A percentile compares a stretch with the other conserved stretches of the same genome.
Evolutionary conservation across 2,113 vertebrate species (phyloP).

Genomic region (Cacatua alba): DNA sequence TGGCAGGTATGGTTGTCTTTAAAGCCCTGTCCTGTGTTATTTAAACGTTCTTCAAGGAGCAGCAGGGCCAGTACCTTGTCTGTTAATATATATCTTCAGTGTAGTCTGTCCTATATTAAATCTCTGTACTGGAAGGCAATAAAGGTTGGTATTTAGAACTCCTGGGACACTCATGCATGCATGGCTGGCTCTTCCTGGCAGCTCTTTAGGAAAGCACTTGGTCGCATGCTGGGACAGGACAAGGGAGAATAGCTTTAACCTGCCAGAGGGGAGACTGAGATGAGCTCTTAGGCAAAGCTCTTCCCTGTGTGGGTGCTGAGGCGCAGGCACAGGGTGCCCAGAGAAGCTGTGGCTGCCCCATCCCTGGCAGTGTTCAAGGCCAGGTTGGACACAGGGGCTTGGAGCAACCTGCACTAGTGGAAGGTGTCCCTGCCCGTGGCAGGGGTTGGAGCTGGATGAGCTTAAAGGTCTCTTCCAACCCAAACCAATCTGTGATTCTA

Average conservation of each 20-base stretch:
- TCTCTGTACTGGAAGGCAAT: neutral
- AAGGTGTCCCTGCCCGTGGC: neutral
- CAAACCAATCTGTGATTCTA: neutral
- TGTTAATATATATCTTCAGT: neutral
- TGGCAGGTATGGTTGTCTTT: neutral
- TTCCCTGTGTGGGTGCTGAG: neutral
- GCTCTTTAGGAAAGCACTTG: neutral
- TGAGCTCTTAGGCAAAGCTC: neutral
- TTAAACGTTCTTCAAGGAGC: neutral
- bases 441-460: neutral
- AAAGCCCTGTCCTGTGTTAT: neutral
- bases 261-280: neutral
- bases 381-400: too few relatives aligned
- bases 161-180: neutral
- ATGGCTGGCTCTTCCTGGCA: neutral
- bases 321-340: too few relatives aligned
- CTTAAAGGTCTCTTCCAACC: neutral
- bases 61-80: neutral
- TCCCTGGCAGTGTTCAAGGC: too few relatives aligned
- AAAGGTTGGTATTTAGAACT: neutral
- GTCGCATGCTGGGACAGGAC: neutral
- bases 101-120: neutral
- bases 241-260: neutral
- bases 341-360: too few relatives aligned
- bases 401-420: neutral